Conservation (phyloP, 2,113 vertebrate genomes). For the Sapayoa aenigma region DNA sequence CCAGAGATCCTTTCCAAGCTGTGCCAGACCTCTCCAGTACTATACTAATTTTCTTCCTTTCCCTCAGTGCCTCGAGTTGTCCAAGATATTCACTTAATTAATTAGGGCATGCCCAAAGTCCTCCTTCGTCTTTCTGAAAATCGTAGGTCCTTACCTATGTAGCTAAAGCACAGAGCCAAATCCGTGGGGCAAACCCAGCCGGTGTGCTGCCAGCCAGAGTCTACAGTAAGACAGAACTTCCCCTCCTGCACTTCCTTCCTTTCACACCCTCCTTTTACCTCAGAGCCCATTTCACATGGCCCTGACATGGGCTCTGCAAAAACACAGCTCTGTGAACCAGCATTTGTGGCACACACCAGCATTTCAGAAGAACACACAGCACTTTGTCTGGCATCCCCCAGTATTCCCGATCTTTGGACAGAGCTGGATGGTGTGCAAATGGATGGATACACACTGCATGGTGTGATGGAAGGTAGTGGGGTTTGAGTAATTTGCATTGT, state of each 20-base stretch:
- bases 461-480: background rate
- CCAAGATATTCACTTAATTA: background rate
- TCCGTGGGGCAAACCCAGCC: background rate
- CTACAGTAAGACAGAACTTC: background rate
- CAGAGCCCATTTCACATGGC: background rate
- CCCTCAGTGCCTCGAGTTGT: background rate
- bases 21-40: background rate
- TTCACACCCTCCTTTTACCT: background rate
- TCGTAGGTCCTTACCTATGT: background rate
- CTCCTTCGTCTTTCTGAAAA: background rate
- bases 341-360: fast-evolving
- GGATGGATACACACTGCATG: too few relatives aligned
- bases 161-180: background rate
- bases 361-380: fast-evolving
- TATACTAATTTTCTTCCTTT: background rate
- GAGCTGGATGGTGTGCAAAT: background rate
- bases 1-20: background rate
- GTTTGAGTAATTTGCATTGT: background rate
- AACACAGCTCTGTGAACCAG: background rate
- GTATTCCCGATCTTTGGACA: background rate
- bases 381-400: background rate
- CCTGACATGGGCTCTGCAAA: background rate
- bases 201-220: background rate
- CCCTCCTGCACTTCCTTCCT: background rate
- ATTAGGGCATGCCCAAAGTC: background rate